phyloP scores from a whole-genome alignment of 2,888 invertebrate species.

The Cerastis rubricosa region DNA sequence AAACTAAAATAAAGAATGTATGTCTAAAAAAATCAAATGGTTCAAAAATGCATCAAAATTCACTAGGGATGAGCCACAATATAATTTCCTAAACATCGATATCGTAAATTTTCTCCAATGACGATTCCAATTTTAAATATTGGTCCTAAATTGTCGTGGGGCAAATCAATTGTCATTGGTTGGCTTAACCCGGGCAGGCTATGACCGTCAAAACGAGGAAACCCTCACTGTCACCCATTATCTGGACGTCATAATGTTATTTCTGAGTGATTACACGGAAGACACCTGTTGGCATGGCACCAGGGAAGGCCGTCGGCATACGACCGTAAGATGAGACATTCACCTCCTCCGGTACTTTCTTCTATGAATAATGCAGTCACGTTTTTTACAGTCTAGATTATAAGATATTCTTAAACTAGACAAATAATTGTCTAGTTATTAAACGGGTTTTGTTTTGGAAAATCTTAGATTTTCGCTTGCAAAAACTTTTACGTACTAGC shows the following conservation, averaged over 20 bases:
- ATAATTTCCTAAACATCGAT: conserved; percentile 24
- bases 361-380: conserved; percentile 66
- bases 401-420: too few relatives aligned
- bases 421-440: too few relatives aligned
- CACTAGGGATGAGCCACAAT: not conserved
- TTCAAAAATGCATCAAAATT: not conserved
- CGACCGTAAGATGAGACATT: conserved; percentile 68
- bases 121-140: not conserved
- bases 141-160: conserved; percentile 29
- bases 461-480: not conserved
- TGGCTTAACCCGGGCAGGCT: not conserved
- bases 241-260: conserved; percentile 17
- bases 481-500: not conserved
- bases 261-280: conserved; percentile 35
- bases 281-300: conserved; percentile 58
- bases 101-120: conserved; percentile 17
- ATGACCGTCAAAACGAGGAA: conserved; percentile 30
- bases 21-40: not conserved
- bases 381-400: conserved; percentile 58
- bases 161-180: conserved; percentile 33
- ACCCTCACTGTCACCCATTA: conserved; percentile 17
- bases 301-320: conserved; percentile 65
- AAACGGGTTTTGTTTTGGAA: conserved; percentile 5
- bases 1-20: not conserved
- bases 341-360: conserved; percentile 72